Conservation (phyloP, 2,113 vertebrate genomes). For the Anseranas semipalmata region DNA sequence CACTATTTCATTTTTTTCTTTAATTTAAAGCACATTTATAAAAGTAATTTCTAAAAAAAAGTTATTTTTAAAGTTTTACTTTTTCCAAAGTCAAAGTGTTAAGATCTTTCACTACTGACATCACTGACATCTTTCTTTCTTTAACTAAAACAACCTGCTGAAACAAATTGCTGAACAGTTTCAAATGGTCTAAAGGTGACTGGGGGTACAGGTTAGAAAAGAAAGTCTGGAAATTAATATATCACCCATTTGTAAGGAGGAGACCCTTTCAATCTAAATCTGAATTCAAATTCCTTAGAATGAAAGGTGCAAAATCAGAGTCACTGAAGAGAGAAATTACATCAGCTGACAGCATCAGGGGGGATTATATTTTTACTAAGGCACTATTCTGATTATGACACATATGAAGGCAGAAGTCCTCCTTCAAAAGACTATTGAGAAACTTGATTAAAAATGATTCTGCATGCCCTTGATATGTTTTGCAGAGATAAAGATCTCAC, state of each 20-base stretch:
- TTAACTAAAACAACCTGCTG: not conserved
- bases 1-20: not conserved
- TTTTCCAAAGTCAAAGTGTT: not conserved
- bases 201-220: not conserved
- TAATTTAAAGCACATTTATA: not conserved
- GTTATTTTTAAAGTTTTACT: not conserved
- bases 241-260: not conserved
- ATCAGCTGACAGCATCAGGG: rapidly evolving
- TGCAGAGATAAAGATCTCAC: not conserved
- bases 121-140: not conserved
- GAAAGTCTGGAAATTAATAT: not conserved
- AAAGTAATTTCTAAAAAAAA: not conserved
- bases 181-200: not conserved
- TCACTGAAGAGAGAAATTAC: not conserved
- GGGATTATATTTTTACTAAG: not conserved
- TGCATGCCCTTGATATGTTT: not conserved
- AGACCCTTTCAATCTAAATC: not conserved
- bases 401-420: not conserved
- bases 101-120: not conserved
- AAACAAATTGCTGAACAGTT: not conserved
- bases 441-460: not conserved
- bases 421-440: slow-evolving; percentile 27
- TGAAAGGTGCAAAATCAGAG: not conserved
- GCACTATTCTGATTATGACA: not conserved
- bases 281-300: not conserved